phyloP scores from a whole-genome alignment of 1,140 invertebrate genomes.

The Platyscapa corneri region DNA sequence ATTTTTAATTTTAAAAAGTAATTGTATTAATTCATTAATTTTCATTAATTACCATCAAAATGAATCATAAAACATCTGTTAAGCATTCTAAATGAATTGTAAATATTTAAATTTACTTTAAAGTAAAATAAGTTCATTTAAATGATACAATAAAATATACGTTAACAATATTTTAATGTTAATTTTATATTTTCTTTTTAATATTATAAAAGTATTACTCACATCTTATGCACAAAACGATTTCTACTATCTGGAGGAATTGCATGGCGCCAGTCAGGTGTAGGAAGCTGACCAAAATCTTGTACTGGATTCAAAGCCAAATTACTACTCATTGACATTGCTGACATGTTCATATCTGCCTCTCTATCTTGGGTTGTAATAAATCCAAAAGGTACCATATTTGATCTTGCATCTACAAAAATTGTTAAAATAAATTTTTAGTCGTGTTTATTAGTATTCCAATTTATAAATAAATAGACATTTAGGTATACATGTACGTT shows the following conservation, averaged over 20 bases:
- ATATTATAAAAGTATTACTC: not conserved
- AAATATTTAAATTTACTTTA: too few species aligned
- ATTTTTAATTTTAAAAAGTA: not conserved
- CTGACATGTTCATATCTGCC: conserved; percentile 43
- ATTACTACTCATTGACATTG: conserved; percentile 43
- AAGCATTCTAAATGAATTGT: too few species aligned
- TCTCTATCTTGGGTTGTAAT: conserved; percentile 41
- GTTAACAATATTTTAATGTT: too few species aligned
- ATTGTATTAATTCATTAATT: too few species aligned
- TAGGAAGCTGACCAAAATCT: conserved; percentile 43
- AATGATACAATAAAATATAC: too few species aligned
- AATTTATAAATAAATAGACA: not conserved
- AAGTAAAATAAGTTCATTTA: too few species aligned
- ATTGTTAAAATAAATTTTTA: not conserved
- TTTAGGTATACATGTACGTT: conserved; percentile 3
- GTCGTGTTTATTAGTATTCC: not conserved
- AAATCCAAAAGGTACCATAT: conserved; percentile 50
- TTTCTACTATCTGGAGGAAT: conserved; percentile 33
- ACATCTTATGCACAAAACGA: conserved; percentile 47
- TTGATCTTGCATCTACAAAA: conserved; percentile 45
- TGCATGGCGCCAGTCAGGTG: conserved; percentile 42
- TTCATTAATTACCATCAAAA: too few species aligned
- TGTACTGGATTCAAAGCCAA: conserved; percentile 40
- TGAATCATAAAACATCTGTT: too few species aligned
- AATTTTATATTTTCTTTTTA: not conserved